Evolutionary conservation across 2,797 vertebrate genomes (phyloP).

Genomic region (Uromys caudimaculatus): DNA sequence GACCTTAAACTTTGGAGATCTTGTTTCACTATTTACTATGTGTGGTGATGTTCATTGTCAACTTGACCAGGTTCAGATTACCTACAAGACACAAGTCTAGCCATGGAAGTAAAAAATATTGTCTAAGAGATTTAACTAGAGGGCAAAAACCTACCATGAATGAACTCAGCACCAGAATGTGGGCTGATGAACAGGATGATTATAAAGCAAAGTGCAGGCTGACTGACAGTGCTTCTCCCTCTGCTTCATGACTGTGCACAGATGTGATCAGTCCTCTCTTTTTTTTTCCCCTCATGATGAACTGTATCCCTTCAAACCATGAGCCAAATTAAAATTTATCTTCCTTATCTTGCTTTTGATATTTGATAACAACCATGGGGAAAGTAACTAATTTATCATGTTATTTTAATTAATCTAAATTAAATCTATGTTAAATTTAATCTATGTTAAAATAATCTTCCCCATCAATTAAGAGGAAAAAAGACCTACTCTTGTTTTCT

Average conservation of each 20-base stretch:
- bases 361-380: background rate
- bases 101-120: background rate
- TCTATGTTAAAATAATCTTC: background rate
- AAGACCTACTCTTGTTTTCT: background rate
- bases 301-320: background rate
- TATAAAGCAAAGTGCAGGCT: background rate
- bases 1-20: background rate
- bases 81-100: background rate
- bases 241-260: background rate
- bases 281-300: background rate
- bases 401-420: constrained; percentile 38
- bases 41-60: background rate
- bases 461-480: background rate
- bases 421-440: no score
- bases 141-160: background rate
- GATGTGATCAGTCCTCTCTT: background rate
- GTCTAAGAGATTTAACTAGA: background rate
- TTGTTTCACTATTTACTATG: constrained; percentile 16
- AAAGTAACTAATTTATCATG: background rate
- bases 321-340: background rate
- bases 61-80: background rate
- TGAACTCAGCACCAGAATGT: background rate
- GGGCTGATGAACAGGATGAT: background rate
- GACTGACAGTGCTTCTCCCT: background rate
- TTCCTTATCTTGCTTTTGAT: background rate